Evolutionary conservation across 2,888 invertebrate genomes (phyloP).

Genomic region (Laspeyria flexula): DNA sequence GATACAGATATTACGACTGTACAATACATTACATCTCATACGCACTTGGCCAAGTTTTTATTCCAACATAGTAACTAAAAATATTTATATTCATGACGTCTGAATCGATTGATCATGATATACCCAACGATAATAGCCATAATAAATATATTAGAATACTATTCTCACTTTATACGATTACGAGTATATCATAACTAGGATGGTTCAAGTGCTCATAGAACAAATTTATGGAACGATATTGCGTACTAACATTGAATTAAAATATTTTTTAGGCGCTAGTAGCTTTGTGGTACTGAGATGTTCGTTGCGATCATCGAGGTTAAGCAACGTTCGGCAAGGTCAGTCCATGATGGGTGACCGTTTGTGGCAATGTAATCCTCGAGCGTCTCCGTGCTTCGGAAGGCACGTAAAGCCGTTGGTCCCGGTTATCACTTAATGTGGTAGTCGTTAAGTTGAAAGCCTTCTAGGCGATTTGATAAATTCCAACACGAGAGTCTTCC

Average conservation of each 20-base stretch:
- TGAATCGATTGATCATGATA: slow-evolving; percentile 30
- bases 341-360: no score
- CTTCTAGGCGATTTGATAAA: no score
- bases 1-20: not conserved
- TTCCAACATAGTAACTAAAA: slow-evolving; percentile 16
- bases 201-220: slow-evolving; percentile 16
- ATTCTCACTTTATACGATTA: slow-evolving; percentile 24
- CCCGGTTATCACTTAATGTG: no score
- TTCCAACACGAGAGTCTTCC: no score
- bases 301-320: no score
- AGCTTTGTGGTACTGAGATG: no score
- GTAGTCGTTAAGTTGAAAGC: no score
- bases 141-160: slow-evolving; percentile 34
- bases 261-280: slow-evolving; percentile 11
- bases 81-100: slow-evolving; percentile 26
- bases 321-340: no score
- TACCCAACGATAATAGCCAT: slow-evolving; percentile 21
- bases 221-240: slow-evolving; percentile 24
- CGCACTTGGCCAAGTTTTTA: slow-evolving; percentile 22
- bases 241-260: slow-evolving; percentile 7
- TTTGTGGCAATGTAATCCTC: no score
- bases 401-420: no score
- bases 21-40: not conserved
- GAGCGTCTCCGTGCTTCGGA: no score
- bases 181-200: slow-evolving; percentile 17